phyloP scores from a whole-genome alignment of 2,113 vertebrate species.

The Odocoileus hemionus region DNA sequence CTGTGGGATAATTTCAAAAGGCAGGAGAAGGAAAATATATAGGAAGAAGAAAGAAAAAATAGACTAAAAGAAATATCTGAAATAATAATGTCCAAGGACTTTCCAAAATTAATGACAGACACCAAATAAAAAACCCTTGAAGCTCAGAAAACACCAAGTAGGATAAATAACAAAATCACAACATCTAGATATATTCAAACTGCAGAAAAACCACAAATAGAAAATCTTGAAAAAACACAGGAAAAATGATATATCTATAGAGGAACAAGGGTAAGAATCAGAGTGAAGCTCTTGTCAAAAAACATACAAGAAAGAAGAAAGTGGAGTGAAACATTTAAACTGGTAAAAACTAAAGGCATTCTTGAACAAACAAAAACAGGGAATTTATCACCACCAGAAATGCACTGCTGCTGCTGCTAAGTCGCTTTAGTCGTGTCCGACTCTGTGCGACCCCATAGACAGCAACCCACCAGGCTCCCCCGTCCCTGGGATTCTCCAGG shows the following conservation, averaged over 20 bases:
- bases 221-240: background rate
- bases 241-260: background rate
- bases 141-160: background rate
- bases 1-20: background rate
- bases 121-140: background rate
- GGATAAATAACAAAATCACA: background rate
- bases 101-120: background rate
- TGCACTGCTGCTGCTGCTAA: background rate
- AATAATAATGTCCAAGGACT: background rate
- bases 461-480: no score
- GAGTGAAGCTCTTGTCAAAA: background rate
- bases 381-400: background rate
- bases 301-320: background rate
- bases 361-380: background rate
- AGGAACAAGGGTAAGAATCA: background rate
- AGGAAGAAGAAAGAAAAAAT: background rate
- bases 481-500: no score
- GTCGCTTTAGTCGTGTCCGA: rapidly evolving
- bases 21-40: background rate
- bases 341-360: background rate
- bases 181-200: background rate
- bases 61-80: background rate
- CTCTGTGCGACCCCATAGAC: no score
- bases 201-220: background rate
- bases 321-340: background rate